Evolutionary conservation across 2,113 vertebrate genomes (phyloP), one percentile per base, ranked within the genome.

Genomic region (Thunnus maccoyii): DNA sequence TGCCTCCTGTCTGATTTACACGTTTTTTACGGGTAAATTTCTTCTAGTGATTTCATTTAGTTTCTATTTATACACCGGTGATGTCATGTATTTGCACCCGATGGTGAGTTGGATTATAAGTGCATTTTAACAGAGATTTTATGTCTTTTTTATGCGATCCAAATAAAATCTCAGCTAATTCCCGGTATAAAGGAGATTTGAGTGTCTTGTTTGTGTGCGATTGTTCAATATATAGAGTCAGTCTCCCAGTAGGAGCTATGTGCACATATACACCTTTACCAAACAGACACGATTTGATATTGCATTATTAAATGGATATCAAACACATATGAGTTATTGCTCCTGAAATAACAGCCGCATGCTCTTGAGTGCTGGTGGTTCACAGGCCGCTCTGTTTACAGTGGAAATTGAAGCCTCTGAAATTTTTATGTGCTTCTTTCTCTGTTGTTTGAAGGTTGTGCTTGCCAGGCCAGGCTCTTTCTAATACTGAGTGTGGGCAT

Each of bases 321-420:
- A 80, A 72, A 60, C 63, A 48, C 18, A 41, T 9, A 52, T 25
- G 20, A 80, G 66, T 20, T 30, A 41, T 51, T 50, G 48, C 52
- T 66, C 18, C 63, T 5, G 14, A 55, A 69, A 72, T 61, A 70
- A 47, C 8, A 18, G 3, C 10, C 0, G 18, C 12, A 5, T 22
- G 20, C 44, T 64, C 16, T 18, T 41, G n/a, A 0, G n/a, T 1
- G 56, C 51, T n/a, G n/a, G 2, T 22, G 44, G 16, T 56, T 60
- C 50, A 5, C 50, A 1, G 32, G 17, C 13, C 10, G 20, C 16
- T 70, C 25, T 89, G 89, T 93, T 93, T 90, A 87, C 73, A 65
- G 52, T 76, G 73, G 77, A 89, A 87, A 92, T 82, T 83, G 77
- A 83, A 83, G 74, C 46, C 61, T 55, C 27, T 93, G 55, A 93